phyloP scores from a whole-genome alignment of 2,113 vertebrate species.

The Macrotus californicus region DNA sequence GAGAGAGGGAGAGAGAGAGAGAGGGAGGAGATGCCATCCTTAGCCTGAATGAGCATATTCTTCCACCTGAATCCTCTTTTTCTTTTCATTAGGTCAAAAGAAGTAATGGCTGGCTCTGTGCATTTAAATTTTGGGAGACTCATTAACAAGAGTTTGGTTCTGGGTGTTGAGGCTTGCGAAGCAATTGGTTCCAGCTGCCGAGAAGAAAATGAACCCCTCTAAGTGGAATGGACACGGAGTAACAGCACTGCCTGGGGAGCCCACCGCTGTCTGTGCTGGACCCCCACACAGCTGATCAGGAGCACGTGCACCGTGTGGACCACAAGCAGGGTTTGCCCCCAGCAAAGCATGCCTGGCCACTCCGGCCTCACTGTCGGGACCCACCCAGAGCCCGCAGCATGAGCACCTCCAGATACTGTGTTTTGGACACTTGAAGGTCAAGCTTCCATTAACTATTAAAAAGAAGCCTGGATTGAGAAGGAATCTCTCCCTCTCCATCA shows the following conservation, averaged over 20 bases:
- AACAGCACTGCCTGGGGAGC: background rate
- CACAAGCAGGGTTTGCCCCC: background rate
- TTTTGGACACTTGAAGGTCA: background rate
- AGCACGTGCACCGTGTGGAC: background rate
- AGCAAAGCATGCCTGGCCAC: rapidly evolving
- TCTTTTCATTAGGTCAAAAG: background rate
- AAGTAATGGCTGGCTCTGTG: background rate
- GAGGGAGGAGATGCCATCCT: no score
- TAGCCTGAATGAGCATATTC: background rate
- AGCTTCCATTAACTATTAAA: background rate
- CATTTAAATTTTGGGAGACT: background rate
- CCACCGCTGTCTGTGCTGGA: background rate
- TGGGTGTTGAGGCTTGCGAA: background rate
- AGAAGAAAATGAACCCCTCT: background rate
- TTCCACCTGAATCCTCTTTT: background rate
- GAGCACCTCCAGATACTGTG: no score
- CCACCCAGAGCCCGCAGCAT: rapidly evolving
- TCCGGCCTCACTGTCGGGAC: no score
- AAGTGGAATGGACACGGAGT: background rate
- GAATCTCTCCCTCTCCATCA: background rate
- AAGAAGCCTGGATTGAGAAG: background rate
- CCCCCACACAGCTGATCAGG: background rate
- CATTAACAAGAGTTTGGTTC: background rate
- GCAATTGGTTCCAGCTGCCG: constrained; percentile 2
- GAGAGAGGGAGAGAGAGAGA: background rate